phyloP scores from a whole-genome alignment of 1,140 invertebrate species.

The Pantala flavescens region DNA sequence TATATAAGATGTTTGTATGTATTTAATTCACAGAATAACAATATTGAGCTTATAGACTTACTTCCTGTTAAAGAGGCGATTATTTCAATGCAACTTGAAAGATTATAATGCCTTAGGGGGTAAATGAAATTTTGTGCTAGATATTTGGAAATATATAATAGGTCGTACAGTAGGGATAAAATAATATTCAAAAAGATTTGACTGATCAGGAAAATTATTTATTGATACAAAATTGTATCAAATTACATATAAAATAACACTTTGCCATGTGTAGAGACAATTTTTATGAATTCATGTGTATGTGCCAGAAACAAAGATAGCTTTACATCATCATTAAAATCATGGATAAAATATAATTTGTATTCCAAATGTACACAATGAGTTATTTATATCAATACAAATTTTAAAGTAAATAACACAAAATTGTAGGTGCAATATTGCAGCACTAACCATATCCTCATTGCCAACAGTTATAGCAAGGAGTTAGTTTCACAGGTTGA shows the following conservation, averaged over 20 bases:
- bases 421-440: not conserved
- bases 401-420: not conserved
- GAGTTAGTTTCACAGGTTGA: not conserved
- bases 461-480: not conserved
- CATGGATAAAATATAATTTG: not conserved
- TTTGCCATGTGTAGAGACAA: conserved; percentile 9
- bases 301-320: conserved; percentile 1
- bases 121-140: too few species aligned
- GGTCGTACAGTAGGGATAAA: too few species aligned
- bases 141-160: too few species aligned
- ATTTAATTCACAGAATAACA: too few species aligned
- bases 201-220: conserved; percentile 10
- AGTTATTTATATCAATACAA: not conserved
- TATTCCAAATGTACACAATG: not conserved
- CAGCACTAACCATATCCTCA: not conserved
- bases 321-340: not conserved
- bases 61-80: too few species aligned
- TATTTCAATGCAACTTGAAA: too few species aligned
- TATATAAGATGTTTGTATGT: too few species aligned
- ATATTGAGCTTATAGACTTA: too few species aligned
- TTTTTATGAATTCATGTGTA: not conserved
- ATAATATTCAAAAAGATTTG: not conserved
- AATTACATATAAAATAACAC: conserved; percentile 11
- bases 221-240: conserved; percentile 7
- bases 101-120: too few species aligned